phyloP scores from a whole-genome alignment of 2,888 invertebrate genomes.

The Chrysolina americana region DNA sequence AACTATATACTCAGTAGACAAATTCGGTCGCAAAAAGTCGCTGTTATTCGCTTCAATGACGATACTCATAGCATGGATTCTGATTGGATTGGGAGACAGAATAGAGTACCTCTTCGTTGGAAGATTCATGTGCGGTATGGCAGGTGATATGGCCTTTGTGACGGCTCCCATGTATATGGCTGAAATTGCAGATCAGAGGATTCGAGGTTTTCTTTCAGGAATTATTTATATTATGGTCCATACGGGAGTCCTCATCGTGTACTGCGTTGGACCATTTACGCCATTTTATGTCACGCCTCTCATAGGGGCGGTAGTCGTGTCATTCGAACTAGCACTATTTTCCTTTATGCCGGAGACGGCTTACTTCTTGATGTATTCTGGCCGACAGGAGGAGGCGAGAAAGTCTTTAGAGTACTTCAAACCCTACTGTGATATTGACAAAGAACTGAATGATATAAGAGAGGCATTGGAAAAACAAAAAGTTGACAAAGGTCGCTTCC shows the following conservation, averaged over 20 bases:
- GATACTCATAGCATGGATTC: constrained; percentile 64
- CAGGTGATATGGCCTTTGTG: constrained; percentile 67
- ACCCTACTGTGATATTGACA: constrained; percentile 59
- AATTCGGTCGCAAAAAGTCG: constrained; percentile 63
- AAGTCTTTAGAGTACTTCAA: constrained; percentile 61
- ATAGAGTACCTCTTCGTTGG: constrained; percentile 63
- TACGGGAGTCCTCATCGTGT: constrained; percentile 64
- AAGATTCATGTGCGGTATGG: constrained; percentile 65
- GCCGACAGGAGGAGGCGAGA: constrained; percentile 61
- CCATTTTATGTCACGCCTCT: constrained; percentile 57
- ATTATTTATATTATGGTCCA: constrained; percentile 67
- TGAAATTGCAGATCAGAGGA: constrained; percentile 67
- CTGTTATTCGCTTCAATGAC: constrained; percentile 62
- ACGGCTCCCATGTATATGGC: constrained; percentile 68
- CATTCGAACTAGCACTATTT: constrained; percentile 61
- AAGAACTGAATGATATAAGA: constrained; percentile 64
- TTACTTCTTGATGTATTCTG: constrained; percentile 63
- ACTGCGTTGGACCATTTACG: constrained; percentile 62
- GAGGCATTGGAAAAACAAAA: constrained; percentile 63
- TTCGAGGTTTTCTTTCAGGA: constrained; percentile 66
- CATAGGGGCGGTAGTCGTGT: constrained; percentile 58
- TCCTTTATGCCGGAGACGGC: constrained; percentile 68
- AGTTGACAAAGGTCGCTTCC: constrained; percentile 61
- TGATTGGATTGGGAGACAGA: constrained; percentile 63
- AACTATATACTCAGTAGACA: constrained; percentile 63